A percentile compares a stretch with the other conserved stretches of the same genome.
Conservation (phyloP, 2,797 vertebrate species). For the Eospalax fontanierii region DNA sequence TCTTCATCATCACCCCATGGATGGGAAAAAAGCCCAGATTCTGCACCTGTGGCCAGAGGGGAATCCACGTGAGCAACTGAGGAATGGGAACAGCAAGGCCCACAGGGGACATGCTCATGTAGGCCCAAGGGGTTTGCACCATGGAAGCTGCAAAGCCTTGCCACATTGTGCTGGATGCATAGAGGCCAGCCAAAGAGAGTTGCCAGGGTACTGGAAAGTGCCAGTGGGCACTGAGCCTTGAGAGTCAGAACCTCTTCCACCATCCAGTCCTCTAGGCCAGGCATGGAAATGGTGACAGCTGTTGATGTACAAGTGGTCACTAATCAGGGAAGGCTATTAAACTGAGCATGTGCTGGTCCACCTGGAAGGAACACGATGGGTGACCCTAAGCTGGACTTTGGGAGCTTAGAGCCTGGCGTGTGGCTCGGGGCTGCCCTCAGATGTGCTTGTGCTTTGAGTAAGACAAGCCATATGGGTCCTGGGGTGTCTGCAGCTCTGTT, state of each 20-base stretch:
- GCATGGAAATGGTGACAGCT: neutral
- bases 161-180: fast-evolving
- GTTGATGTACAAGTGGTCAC: too few species aligned
- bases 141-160: too few species aligned
- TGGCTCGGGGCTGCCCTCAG: fast-evolving
- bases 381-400: neutral
- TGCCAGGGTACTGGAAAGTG: neutral
- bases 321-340: neutral
- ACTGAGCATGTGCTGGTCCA: neutral
- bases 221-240: neutral
- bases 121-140: neutral
- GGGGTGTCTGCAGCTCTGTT: neutral
- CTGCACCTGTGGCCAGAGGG: conserved; percentile 91
- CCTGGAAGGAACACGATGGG: fast-evolving
- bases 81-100: fast-evolving
- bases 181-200: too few species aligned
- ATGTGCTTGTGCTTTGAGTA: neutral
- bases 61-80: neutral
- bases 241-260: neutral
- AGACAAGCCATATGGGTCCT: neutral
- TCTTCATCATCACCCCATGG: conserved; percentile 92
- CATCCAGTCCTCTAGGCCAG: neutral
- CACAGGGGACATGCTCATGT: neutral
- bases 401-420: neutral
- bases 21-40: conserved; percentile 97